phyloP scores from a whole-genome alignment of 2,888 invertebrate species.

The Eupithecia vulgata region DNA sequence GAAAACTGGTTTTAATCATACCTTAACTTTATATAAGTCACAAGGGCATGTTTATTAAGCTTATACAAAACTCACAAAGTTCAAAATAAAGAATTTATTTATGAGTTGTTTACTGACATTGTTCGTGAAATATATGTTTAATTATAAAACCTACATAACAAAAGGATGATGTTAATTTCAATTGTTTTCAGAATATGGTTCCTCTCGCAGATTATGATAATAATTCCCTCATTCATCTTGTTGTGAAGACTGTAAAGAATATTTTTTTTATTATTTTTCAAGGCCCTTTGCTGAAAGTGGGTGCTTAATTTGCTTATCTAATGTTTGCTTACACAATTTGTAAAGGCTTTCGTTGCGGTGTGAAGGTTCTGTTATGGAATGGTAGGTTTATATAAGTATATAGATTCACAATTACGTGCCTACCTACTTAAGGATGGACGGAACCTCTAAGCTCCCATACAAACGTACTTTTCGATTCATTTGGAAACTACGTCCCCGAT shows the following conservation, averaged over 20 bases:
- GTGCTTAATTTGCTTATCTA: conserved; percentile 11
- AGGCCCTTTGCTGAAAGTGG: conserved; percentile 5
- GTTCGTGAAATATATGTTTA: conserved; percentile 17
- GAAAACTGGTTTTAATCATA: neutral
- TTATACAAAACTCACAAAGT: neutral
- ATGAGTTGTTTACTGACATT: conserved; percentile 17
- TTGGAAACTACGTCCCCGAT: too few relatives aligned
- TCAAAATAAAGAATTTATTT: conserved; percentile 5
- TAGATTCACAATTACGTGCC: too few relatives aligned
- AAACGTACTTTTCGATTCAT: too few relatives aligned
- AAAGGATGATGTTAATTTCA: conserved; percentile 49
- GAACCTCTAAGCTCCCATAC: too few relatives aligned
- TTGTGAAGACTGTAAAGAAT: conserved; percentile 42
- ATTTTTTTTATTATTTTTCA: conserved; percentile 28
- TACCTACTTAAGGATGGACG: too few relatives aligned
- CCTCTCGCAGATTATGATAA: conserved; percentile 58
- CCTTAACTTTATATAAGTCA: neutral
- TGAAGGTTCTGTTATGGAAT: neutral
- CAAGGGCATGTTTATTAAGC: neutral
- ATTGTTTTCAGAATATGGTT: conserved; percentile 53
- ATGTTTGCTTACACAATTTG: conserved; percentile 1
- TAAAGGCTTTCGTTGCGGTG: neutral
- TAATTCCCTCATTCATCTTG: conserved; percentile 56
- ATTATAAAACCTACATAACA: conserved; percentile 18
- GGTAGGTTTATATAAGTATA: neutral